These are phyloP conservation scores for Formicarius rufipectus DNA, from an alignment of 2,113 vertebrate genomes.

Conservation along the genomic window DNA sequence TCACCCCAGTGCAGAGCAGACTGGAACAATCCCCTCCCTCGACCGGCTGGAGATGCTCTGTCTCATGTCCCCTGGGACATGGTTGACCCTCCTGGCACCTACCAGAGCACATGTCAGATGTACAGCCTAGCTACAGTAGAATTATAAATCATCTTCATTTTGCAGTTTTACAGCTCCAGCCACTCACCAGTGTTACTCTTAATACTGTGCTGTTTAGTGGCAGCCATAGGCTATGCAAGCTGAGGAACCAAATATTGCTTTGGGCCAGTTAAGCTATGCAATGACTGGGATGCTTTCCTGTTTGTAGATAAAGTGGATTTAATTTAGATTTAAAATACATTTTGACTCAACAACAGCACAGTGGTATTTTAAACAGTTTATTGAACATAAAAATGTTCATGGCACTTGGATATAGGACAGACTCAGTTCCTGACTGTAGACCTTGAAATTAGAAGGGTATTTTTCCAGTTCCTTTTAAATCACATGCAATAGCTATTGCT, in stretches of 20 bases:
- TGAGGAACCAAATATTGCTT: not conserved
- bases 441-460: not conserved
- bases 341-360: conserved; percentile 5
- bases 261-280: not conserved
- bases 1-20: not conserved
- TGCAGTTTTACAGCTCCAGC: not conserved
- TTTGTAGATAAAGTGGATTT: not conserved
- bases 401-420: not conserved
- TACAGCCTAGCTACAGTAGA: not conserved
- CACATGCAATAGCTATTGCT: not conserved
- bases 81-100: not conserved
- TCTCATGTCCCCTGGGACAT: not conserved
- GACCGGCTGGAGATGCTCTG: not conserved
- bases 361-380: not conserved
- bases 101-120: not conserved
- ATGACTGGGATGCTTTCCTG: not conserved
- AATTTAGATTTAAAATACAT: conserved; percentile 22
- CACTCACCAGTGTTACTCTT: not conserved
- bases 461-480: conserved; percentile 34
- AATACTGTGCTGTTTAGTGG: not conserved
- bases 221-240: not conserved
- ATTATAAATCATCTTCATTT: not conserved
- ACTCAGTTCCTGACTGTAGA: not conserved
- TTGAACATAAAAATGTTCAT: not conserved
- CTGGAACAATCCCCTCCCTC: not conserved